Evolutionary conservation across 2,797 vertebrate genomes (phyloP).

Genomic region (Phaenicophaeus curvirostris): DNA sequence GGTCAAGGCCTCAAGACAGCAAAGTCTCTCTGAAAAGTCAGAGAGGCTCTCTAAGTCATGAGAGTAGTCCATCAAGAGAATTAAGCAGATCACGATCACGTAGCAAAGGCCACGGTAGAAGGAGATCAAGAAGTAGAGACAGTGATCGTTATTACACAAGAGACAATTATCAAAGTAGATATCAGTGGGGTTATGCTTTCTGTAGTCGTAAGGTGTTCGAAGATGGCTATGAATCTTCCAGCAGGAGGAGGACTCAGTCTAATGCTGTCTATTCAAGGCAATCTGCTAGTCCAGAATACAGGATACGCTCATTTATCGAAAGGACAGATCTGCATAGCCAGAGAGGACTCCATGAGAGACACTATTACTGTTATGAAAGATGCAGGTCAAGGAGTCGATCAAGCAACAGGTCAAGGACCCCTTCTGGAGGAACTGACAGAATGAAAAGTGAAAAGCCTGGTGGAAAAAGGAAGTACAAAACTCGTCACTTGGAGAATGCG

Average conservation of each 20-base stretch:
- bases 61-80: conserved; percentile 75
- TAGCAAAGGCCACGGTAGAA: conserved; percentile 78
- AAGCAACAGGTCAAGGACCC: conserved; percentile 77
- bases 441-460: conserved; percentile 84
- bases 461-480: conserved; percentile 95
- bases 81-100: conserved; percentile 77
- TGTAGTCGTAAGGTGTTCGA: conserved; percentile 77
- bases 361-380: conserved; percentile 75
- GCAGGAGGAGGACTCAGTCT: conserved; percentile 63
- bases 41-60: conserved; percentile 74
- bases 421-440: conserved; percentile 64
- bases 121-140: conserved; percentile 77
- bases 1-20: conserved; percentile 68
- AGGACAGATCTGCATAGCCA: conserved; percentile 69
- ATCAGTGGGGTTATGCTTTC: conserved; percentile 80
- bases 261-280: conserved; percentile 71
- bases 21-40: conserved; percentile 77
- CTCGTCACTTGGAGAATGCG: conserved; percentile 87
- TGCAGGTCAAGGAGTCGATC: conserved; percentile 79
- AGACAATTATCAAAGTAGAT: conserved; percentile 72
- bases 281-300: conserved; percentile 77
- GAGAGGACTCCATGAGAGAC: conserved; percentile 69
- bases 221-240: conserved; percentile 74
- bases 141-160: conserved; percentile 70
- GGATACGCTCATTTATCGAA: conserved; percentile 74